These are phyloP conservation scores for Tholera decimalis DNA, from an alignment of 2,888 invertebrate genomes.

Conservation along the genomic window DNA sequence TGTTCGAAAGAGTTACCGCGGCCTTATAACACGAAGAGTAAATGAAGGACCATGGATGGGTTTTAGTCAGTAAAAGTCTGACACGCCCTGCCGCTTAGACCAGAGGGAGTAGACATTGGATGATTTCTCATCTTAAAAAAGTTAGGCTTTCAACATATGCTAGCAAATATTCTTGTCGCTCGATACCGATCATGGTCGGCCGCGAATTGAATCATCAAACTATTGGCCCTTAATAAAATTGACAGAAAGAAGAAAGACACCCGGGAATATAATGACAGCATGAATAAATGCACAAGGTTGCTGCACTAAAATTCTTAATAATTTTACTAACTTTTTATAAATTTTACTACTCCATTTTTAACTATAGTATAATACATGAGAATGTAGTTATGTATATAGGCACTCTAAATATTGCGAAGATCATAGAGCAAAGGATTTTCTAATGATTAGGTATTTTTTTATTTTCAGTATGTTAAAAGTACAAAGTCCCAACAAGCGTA, in stretches of 20 bases:
- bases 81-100: too few species aligned
- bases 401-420: constrained; percentile 11
- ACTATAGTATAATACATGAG: constrained; percentile 12
- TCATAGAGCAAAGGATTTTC: neutral
- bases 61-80: too few species aligned
- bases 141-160: too few species aligned
- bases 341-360: constrained; percentile 6
- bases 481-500: neutral
- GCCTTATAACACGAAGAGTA: too few species aligned
- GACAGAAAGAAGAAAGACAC: too few species aligned
- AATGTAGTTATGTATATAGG: neutral
- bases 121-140: too few species aligned
- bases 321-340: too few species aligned
- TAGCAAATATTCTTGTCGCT: neutral
- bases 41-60: too few species aligned
- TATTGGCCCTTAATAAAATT: neutral
- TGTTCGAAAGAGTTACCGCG: too few species aligned
- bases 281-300: constrained; percentile 1
- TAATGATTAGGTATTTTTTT: neutral
- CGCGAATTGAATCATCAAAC: neutral
- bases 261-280: neutral
- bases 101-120: too few species aligned
- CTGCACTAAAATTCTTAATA: constrained; percentile 6
- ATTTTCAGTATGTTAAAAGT: neutral
- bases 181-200: neutral